phyloP scores from a whole-genome alignment of 23 tunicate genomes.

The Ciona savignyi region DNA sequence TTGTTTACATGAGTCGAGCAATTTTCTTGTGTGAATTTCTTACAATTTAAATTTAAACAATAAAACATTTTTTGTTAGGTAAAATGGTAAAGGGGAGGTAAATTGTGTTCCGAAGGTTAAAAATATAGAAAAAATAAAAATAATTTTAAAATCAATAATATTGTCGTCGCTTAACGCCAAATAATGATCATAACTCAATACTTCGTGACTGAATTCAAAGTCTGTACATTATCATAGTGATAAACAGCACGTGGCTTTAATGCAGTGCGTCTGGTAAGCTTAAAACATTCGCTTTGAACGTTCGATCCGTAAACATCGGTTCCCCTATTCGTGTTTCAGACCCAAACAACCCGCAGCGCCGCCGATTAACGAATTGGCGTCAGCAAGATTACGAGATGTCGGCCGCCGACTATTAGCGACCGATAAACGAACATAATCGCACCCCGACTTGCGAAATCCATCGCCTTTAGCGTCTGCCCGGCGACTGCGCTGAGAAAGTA shows the following conservation, averaged over 20 bases:
- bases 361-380: constrained; percentile 49
- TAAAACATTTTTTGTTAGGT: too few relatives aligned
- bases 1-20: too few relatives aligned
- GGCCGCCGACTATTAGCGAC: constrained; percentile 35
- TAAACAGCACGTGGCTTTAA: background rate
- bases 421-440: constrained; percentile 21
- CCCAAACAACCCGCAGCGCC: constrained; percentile 5
- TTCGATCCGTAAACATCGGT: background rate
- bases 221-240: background rate
- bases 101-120: too few relatives aligned
- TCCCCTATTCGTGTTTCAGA: background rate
- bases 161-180: too few relatives aligned
- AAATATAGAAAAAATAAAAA: too few relatives aligned
- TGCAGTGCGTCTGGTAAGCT: background rate
- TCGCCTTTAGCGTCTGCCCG: constrained; percentile 27
- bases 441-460: constrained; percentile 19
- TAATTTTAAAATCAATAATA: too few relatives aligned
- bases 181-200: too few relatives aligned
- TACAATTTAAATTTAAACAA: too few relatives aligned
- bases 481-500: background rate
- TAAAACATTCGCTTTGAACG: background rate
- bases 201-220: too few relatives aligned
- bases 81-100: too few relatives aligned
- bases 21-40: too few relatives aligned
- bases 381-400: constrained; percentile 37